Evolutionary conservation across 2,113 vertebrate genomes (phyloP).

Genomic region (Parotia lawesii): DNA sequence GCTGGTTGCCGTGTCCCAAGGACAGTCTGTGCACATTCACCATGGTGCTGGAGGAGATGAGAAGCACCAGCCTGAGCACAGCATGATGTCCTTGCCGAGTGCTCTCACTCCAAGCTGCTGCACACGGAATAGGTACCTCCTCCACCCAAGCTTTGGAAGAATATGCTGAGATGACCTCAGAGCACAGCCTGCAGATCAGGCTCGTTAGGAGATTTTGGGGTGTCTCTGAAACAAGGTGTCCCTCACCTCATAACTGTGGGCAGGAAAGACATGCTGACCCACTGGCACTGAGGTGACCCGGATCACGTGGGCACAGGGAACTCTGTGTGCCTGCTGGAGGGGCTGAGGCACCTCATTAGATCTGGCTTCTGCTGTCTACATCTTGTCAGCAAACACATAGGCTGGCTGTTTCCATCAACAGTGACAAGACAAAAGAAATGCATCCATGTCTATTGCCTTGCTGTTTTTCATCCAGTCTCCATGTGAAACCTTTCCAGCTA

Average conservation of each 20-base stretch:
- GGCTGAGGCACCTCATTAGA: neutral
- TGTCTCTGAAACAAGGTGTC: neutral
- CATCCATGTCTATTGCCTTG: neutral
- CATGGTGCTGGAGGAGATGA: neutral
- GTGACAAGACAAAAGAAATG: neutral
- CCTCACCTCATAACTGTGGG: neutral
- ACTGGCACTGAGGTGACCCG: neutral
- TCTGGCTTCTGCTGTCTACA: neutral
- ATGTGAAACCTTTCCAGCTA: neutral
- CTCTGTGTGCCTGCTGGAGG: neutral
- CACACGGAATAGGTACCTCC: neutral
- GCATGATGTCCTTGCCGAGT: rapidly evolving
- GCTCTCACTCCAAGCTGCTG: neutral
- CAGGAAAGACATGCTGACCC: rapidly evolving
- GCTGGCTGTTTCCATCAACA: neutral
- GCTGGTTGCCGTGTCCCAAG: neutral
- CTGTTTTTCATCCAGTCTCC: neutral
- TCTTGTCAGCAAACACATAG: neutral
- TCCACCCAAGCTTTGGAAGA: neutral
- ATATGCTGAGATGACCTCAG: neutral
- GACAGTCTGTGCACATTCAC: rapidly evolving
- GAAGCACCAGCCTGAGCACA: neutral
- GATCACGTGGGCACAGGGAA: neutral
- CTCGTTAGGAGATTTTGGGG: rapidly evolving
- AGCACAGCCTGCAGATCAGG: neutral